Conservation (phyloP, 2,797 vertebrate species). For the Uromys caudimaculatus region DNA sequence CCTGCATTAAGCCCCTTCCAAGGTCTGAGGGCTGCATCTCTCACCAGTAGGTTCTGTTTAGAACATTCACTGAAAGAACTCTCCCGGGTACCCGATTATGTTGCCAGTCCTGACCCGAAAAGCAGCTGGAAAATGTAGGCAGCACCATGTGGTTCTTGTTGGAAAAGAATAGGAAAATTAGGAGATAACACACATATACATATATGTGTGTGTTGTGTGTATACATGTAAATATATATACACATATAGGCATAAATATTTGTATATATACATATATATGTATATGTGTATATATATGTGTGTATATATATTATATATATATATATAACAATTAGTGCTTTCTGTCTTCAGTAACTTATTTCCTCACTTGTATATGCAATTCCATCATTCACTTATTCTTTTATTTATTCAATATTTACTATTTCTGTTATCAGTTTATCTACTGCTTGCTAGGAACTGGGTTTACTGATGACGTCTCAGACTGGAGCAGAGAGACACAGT, state of each 20-base stretch:
- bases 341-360: not conserved
- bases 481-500: not conserved
- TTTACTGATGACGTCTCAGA: not conserved
- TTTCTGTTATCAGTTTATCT: not conserved
- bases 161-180: slow-evolving; percentile 61
- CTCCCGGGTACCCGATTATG: slow-evolving; percentile 70
- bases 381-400: not conserved
- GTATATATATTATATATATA: not conserved
- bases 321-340: not conserved
- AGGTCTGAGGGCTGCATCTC: slow-evolving; percentile 64
- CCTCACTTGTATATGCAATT: not conserved
- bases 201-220: too few relatives aligned
- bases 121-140: slow-evolving; percentile 58
- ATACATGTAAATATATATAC: too few relatives aligned
- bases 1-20: slow-evolving; percentile 60
- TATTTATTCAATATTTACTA: not conserved
- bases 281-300: too few relatives aligned
- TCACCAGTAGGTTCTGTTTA: slow-evolving; percentile 71
- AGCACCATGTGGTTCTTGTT: slow-evolving; percentile 5
- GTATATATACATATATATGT: not conserved
- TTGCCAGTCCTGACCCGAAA: slow-evolving; percentile 74
- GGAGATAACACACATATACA: not conserved
- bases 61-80: slow-evolving; percentile 69
- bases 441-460: not conserved
- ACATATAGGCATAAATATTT: not conserved